A percentile compares a stretch with the other conserved stretches of the same genome.
phyloP scores from a whole-genome alignment of 2,888 invertebrate genomes.

The Drosophila affinis region DNA sequence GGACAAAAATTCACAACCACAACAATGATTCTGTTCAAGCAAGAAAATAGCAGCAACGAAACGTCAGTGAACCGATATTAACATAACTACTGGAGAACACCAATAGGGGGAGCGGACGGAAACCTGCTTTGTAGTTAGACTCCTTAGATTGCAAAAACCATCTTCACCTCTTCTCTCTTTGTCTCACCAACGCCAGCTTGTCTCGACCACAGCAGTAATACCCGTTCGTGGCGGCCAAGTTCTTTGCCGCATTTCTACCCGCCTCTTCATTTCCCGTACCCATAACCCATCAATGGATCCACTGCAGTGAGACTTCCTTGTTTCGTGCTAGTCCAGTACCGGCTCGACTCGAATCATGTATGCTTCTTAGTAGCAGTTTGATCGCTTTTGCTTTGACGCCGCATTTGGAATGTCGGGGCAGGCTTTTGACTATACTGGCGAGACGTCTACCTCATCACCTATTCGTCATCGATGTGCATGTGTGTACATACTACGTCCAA shows the following conservation, averaged over 20 bases:
- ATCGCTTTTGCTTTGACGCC: conserved; percentile 64
- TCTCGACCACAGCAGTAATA: conserved; percentile 40
- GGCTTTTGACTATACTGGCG: conserved; percentile 43
- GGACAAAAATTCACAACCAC: conserved; percentile 48
- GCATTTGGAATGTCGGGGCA: conserved; percentile 19
- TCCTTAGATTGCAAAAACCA: conserved; percentile 69
- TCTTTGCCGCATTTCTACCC: conserved; percentile 63
- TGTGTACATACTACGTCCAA: neutral
- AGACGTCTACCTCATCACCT: conserved; percentile 37
- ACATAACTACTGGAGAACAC: conserved; percentile 60
- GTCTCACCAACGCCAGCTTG: conserved; percentile 20
- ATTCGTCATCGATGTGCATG: neutral
- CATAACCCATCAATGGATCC: conserved; percentile 41
- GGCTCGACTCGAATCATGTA: conserved; percentile 49
- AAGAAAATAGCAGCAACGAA: conserved; percentile 36
- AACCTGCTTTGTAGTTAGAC: conserved; percentile 71
- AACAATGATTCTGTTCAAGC: conserved; percentile 21
- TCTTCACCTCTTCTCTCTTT: conserved; percentile 23
- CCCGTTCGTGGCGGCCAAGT: conserved; percentile 63
- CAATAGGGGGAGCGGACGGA: conserved; percentile 10
- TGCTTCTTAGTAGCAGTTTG: conserved; percentile 68
- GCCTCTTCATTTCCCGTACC: conserved; percentile 4
- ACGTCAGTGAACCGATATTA: conserved; percentile 58
- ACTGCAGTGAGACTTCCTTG: conserved; percentile 70
- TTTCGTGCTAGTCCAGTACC: conserved; percentile 68